Evolutionary conservation across 2,888 invertebrate genomes (phyloP), one percentile per base, ranked within the genome.

Genomic region (Cryptus viduatorius): DNA sequence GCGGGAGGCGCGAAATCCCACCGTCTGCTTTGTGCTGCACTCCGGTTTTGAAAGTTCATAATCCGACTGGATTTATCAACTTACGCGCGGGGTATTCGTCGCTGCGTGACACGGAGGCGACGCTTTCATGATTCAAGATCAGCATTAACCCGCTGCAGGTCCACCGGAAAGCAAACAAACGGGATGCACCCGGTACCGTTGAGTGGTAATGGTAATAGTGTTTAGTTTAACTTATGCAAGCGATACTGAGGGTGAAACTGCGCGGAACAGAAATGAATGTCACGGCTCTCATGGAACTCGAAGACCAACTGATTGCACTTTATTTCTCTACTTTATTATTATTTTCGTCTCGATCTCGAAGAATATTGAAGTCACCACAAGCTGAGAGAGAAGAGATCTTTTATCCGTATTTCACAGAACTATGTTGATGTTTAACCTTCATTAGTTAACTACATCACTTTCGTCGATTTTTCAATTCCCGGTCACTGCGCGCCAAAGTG

Each of bases 401-500:
- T 3, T 29, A 42, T 16, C n/a, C 10, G 59, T 12, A 14, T 59
- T 37, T 29, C n/a, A n/a, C 19, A 12, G 8, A 53, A 50, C 16
- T 46, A 8, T 59, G 7, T 14, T 16, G 42, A 24, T 4, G 37
- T 14, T 53, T 71, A 24, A 24, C 16, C 37, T 42, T 56, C 59
- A 59, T 59, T 46, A 12, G 44, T 42, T 37, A 19, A 10, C 24
- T 24, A 53, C 46, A 56, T 44, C 42, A 14, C 24, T 29, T 4
- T 44, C 46, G 59, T 73, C 44, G 29, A 73, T 61, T 73, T 59
- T 59, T 37, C 59, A 73, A 73, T 61, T 10, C 44, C 4, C 16
- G 4, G 10, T 59, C 16, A 59, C 24, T 8, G 29, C 29, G 14
- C 12, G 3, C 14, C 16, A 29, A 10, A 44, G 59, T 19, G 44